A percentile compares a stretch with the other conserved stretches of the same genome.
phyloP scores from a whole-genome alignment of 2,888 invertebrate species.

The Drosophila nr. fundita region DNA sequence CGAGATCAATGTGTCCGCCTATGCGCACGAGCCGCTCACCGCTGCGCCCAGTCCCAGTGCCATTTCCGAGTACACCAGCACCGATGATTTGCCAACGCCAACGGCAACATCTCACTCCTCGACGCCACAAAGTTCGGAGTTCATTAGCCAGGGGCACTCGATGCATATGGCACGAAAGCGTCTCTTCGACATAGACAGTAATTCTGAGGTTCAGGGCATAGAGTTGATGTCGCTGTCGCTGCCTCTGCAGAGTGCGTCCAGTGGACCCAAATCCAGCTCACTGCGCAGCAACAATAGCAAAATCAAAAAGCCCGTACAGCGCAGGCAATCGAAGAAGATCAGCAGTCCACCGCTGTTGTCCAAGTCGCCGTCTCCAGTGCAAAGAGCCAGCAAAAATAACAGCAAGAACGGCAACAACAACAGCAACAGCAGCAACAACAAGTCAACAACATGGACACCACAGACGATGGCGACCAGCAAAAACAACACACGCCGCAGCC shows the following conservation, averaged over 20 bases:
- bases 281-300: constrained; percentile 29
- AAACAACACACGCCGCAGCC: constrained; percentile 1
- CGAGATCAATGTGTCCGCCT: constrained; percentile 63
- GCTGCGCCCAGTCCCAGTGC: constrained; percentile 20
- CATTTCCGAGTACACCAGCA: constrained; percentile 56
- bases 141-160: not conserved
- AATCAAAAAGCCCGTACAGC: constrained; percentile 20
- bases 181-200: constrained; percentile 38
- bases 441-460: not conserved
- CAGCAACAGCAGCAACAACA: constrained; percentile 16
- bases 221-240: not conserved
- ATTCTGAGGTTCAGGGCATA: constrained; percentile 12
- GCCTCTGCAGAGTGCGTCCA: constrained; percentile 24
- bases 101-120: constrained; percentile 8
- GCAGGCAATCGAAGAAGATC: constrained; percentile 1
- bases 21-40: constrained; percentile 28
- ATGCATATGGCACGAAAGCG: constrained; percentile 47
- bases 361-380: constrained; percentile 18
- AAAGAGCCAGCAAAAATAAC: not conserved
- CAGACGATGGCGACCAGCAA: not conserved
- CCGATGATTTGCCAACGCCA: constrained; percentile 47
- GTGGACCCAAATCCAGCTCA: constrained; percentile 35
- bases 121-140: constrained; percentile 30
- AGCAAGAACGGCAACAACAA: constrained; percentile 10
- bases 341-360: constrained; percentile 3